Evolutionary conservation across 2,797 vertebrate species (phyloP).

Genomic region (Fundulus diaphanus): DNA sequence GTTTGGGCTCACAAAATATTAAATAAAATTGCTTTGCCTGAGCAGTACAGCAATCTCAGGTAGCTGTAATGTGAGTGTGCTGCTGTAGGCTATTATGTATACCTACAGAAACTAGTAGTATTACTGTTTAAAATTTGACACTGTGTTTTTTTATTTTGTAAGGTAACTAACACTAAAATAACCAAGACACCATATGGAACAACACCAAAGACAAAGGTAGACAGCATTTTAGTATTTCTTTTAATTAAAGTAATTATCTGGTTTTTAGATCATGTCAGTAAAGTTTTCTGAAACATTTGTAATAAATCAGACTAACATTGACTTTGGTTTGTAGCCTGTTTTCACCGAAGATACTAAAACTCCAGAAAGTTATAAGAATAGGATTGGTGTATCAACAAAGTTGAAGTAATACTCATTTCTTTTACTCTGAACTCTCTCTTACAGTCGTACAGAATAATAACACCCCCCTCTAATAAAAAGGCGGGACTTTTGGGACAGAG

Average conservation of each 20-base stretch:
- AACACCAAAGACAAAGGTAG: slow-evolving; percentile 71
- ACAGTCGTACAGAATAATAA: slow-evolving; percentile 89
- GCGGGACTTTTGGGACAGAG: slow-evolving; percentile 74
- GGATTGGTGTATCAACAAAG: slow-evolving; percentile 58
- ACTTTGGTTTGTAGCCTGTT: slow-evolving; percentile 50
- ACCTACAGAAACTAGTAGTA: background rate
- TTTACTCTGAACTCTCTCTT: slow-evolving; percentile 48
- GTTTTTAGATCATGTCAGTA: background rate
- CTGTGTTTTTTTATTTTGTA: slow-evolving; percentile 9
- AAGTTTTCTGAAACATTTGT: background rate
- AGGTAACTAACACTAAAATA: slow-evolving; percentile 39
- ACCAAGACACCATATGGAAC: slow-evolving; percentile 33
- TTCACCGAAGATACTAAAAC: slow-evolving; percentile 49
- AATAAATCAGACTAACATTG: slow-evolving; percentile 8
- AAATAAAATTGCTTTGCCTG: background rate
- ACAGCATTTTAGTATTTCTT: background rate
- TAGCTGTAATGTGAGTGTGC: background rate
- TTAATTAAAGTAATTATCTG: background rate
- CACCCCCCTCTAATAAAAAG: slow-evolving; percentile 81
- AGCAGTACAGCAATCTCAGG: background rate
- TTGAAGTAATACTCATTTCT: slow-evolving; percentile 63
- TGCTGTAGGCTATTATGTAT: background rate
- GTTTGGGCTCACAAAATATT: background rate
- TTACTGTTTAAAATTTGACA: background rate
- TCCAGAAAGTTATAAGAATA: slow-evolving; percentile 37